Evolutionary conservation across 2,797 vertebrate genomes (phyloP), one percentile per base, ranked within the genome.

Genomic region (Sciurus carolinensis): DNA sequence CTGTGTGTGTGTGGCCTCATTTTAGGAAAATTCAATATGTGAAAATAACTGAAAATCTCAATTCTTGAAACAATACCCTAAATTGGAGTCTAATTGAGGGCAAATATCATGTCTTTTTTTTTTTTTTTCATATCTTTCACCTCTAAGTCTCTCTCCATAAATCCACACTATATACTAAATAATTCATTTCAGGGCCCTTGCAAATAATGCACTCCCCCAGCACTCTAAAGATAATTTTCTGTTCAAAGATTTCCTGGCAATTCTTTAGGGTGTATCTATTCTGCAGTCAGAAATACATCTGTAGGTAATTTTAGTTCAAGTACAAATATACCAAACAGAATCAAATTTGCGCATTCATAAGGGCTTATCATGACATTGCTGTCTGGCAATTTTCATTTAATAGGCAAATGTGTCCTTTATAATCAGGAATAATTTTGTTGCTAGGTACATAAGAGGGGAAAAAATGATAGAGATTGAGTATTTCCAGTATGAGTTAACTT

Each of bases 251-350:
- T 95, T 93, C 57, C 80, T 92, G 93, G 89, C 86, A 97, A 89
- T 36, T 87, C 57, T 83, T 96, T 73, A 93, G 76, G 76, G 50
- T 94, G 62, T 89, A 83, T 90, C 82, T 92, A 76, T 94, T 92
- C 59, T 93, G 36, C 36, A 94, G 42, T 95, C 71, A 95, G 80
- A 97, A 96, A 83, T 96, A 90, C 90, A 95, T 94, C 93, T 91
- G 90, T 85, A 90, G 95, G 82, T 64, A 95, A 96, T 97, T 93
- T 97, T 93, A 91, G 86, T 95, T 92, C 75, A 94, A 84, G n/a
- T 82, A 18, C 26, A 94, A 47, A 75, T 93, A 83, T 71, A 96
- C 71, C 75, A 87, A 95, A 93, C 42, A 81, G 83, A 97, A 95
- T 91, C 89, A 97, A 94, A 94, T 69, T 36, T 36, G 44, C 50